Conservation (phyloP, 2,888 invertebrate genomes). For the Prionchulus punctatus region DNA sequence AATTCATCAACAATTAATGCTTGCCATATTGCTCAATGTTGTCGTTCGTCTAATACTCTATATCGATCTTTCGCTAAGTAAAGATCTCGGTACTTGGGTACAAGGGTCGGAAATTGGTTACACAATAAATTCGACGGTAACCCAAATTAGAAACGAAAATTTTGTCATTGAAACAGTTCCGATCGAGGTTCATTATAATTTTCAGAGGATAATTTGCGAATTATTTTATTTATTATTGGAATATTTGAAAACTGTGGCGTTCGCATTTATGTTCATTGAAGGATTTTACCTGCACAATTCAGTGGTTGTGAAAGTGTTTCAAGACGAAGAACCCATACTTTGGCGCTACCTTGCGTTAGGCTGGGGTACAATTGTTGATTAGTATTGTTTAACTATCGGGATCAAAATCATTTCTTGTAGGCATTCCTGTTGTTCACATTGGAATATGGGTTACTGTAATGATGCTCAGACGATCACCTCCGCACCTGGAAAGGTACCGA, state of each 20-base stretch:
- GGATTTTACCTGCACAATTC: constrained; percentile 73
- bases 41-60: constrained; percentile 37
- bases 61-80: constrained; percentile 35
- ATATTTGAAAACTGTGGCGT: constrained; percentile 73
- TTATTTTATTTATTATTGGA: constrained; percentile 61
- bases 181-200: too few species aligned
- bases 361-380: constrained; percentile 32
- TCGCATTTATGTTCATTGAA: constrained; percentile 93
- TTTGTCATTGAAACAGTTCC: too few species aligned
- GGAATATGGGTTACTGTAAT: constrained; percentile 25
- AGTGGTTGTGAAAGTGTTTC: constrained; percentile 45
- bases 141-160: too few species aligned
- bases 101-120: constrained; percentile 25
- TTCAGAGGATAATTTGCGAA: constrained; percentile 62
- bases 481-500: too few species aligned
- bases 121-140: constrained; percentile 37
- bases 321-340: constrained; percentile 33
- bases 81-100: constrained; percentile 26
- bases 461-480: background rate
- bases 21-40: constrained; percentile 38
- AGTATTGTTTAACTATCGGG: background rate
- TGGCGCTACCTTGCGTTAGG: constrained; percentile 32
- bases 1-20: constrained; percentile 39
- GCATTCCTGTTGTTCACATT: constrained; percentile 26
- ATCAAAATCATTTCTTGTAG: constrained; percentile 14